A percentile compares a stretch with the other conserved stretches of the same genome.
Conservation (phyloP, 2,113 vertebrate genomes). For the Cromileptes altivelis region DNA sequence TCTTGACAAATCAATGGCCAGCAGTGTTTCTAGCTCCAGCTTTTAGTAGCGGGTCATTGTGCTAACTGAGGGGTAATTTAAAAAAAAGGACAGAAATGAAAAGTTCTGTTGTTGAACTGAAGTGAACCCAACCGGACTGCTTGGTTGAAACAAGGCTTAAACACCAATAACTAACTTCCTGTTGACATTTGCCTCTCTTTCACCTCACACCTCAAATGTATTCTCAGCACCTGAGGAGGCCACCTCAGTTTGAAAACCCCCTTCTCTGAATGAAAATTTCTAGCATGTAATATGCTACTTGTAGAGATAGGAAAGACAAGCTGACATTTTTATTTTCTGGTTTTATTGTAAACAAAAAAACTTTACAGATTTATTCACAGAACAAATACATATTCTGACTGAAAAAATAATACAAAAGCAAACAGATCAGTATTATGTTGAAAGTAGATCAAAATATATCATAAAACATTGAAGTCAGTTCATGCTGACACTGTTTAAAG, state of each 20-base stretch:
- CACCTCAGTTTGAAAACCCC: not conserved
- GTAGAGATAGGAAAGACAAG: not conserved
- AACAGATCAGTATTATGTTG: conserved; percentile 6
- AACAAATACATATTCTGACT: conserved; percentile 15
- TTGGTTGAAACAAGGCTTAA: too few relatives aligned
- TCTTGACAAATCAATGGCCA: too few relatives aligned
- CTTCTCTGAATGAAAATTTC: not conserved
- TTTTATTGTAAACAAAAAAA: conserved; percentile 31
- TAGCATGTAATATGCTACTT: not conserved
- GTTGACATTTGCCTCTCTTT: too few relatives aligned
- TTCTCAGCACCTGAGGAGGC: too few relatives aligned
- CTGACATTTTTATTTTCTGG: not conserved
- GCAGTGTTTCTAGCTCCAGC: too few relatives aligned
- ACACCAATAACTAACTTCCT: too few relatives aligned
- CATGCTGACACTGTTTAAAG: not conserved
- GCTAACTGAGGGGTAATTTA: too few relatives aligned
- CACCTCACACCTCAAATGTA: too few relatives aligned
- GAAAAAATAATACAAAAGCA: conserved; percentile 22
- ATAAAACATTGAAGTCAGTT: not conserved
- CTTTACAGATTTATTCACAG: conserved; percentile 34
- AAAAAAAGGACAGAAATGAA: too few relatives aligned
- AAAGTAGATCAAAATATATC: conserved; percentile 5
- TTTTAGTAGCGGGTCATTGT: too few relatives aligned
- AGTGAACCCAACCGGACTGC: too few relatives aligned
- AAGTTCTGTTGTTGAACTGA: too few relatives aligned